Conservation (phyloP, 1,140 invertebrate genomes). For the Leptinotarsa texana region DNA sequence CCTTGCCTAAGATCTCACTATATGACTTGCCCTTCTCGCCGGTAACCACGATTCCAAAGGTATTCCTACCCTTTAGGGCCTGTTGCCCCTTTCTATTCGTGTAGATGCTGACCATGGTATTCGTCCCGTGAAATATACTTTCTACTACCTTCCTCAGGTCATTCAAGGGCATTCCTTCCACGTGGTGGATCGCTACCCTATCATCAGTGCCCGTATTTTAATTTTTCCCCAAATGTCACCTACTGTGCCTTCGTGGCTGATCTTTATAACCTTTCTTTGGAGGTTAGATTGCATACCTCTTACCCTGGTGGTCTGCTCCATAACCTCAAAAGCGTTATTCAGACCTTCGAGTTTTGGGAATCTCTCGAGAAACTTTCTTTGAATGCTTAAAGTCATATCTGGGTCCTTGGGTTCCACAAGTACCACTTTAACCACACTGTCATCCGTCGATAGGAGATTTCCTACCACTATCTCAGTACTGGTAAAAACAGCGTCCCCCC, state of each 20-base stretch:
- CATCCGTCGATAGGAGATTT: neutral
- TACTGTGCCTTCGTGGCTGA: neutral
- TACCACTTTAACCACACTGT: neutral
- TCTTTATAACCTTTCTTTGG: neutral
- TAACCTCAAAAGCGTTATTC: neutral
- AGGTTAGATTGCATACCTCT: neutral
- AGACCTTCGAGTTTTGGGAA: neutral
- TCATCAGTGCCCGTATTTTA: neutral
- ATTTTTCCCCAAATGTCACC: neutral
- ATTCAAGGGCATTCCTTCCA: neutral
- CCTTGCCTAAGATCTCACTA: neutral
- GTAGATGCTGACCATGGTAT: neutral
- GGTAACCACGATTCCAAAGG: too few relatives aligned
- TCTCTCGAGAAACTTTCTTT: neutral
- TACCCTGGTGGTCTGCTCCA: neutral
- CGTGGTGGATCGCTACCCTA: neutral
- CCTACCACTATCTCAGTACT: neutral
- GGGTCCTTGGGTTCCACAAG: neutral
- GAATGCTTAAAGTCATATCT: neutral
- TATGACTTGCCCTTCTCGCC: too few relatives aligned
- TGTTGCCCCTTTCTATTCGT: too few relatives aligned
- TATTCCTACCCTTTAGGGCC: too few relatives aligned
- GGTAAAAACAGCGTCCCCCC: neutral
- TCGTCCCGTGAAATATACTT: neutral
- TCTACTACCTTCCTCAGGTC: neutral